Evolutionary conservation across 2,888 invertebrate genomes (phyloP).

Genomic region (Parapristionchus giblindavisi): DNA sequence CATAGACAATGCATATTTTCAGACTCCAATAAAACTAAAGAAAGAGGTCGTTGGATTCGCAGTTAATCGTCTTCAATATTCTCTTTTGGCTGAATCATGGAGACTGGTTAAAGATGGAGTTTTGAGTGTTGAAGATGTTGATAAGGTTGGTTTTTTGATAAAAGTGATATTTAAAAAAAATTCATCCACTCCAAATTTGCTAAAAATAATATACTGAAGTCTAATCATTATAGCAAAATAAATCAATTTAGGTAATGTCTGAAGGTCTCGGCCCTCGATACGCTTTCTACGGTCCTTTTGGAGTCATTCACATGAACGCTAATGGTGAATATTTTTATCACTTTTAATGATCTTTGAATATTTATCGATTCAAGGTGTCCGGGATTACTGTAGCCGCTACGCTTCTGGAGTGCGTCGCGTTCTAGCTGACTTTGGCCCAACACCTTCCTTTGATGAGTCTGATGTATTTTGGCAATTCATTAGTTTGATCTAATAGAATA

Average conservation of each 20-base stretch:
- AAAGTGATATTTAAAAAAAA: not conserved
- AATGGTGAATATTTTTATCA: slow-evolving; percentile 76
- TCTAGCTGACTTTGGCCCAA: slow-evolving; percentile 47
- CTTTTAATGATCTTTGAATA: not conserved
- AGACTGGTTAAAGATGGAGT: slow-evolving; percentile 84
- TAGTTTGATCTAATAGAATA: no score
- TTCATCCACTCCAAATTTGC: not conserved
- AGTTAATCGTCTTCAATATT: slow-evolving; percentile 93
- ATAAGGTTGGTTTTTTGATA: slow-evolving; percentile 77
- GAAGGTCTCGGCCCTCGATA: slow-evolving; percentile 85
- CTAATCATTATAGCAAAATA: not conserved
- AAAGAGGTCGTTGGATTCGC: slow-evolving; percentile 91
- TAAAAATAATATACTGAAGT: no score
- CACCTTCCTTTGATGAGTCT: slow-evolving; percentile 50
- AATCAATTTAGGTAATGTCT: slow-evolving; percentile 47
- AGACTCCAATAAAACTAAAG: slow-evolving; percentile 83
- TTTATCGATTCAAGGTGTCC: slow-evolving; percentile 44
- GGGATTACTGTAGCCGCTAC: slow-evolving; percentile 52
- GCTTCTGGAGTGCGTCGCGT: slow-evolving; percentile 44
- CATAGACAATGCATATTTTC: slow-evolving; percentile 17
- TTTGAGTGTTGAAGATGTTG: slow-evolving; percentile 86
- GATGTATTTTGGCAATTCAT: slow-evolving; percentile 28
- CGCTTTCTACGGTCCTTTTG: slow-evolving; percentile 91
- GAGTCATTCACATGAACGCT: slow-evolving; percentile 92
- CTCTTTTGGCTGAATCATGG: slow-evolving; percentile 91